These are phyloP conservation scores for Propithecus coquereli DNA, from an alignment of 2,113 vertebrate species.

Conservation along the genomic window DNA sequence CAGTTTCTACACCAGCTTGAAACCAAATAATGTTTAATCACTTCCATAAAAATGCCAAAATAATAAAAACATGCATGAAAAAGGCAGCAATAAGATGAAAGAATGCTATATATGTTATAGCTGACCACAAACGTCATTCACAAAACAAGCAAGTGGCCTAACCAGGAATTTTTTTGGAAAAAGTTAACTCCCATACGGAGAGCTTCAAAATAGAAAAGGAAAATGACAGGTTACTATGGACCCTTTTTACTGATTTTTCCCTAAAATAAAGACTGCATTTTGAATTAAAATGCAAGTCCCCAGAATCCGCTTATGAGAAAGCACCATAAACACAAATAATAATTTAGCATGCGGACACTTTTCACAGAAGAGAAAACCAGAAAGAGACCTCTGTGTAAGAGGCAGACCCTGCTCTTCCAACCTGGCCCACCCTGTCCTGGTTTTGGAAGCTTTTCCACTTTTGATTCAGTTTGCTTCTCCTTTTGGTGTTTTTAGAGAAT, in stretches of 20 bases:
- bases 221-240: constrained; percentile 74
- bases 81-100: constrained; percentile 52
- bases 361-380: neutral
- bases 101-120: constrained; percentile 63
- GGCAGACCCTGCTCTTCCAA: neutral
- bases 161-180: constrained; percentile 58
- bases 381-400: neutral
- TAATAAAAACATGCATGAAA: constrained; percentile 71
- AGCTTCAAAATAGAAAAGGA: constrained; percentile 77
- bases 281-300: constrained; percentile 11
- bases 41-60: constrained; percentile 75
- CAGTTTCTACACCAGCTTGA: constrained; percentile 67
- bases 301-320: neutral
- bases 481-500: constrained; percentile 19
- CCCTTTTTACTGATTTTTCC: constrained; percentile 65
- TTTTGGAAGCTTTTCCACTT: constrained; percentile 48
- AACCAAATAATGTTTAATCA: constrained; percentile 70
- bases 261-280: constrained; percentile 23
- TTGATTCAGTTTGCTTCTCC: neutral
- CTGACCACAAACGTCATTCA: constrained; percentile 66
- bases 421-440: neutral
- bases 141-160: constrained; percentile 54
- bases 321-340: neutral
- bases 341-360: neutral
- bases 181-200: constrained; percentile 61